phyloP scores from a whole-genome alignment of 2,797 vertebrate species.

The Merluccius polli region DNA sequence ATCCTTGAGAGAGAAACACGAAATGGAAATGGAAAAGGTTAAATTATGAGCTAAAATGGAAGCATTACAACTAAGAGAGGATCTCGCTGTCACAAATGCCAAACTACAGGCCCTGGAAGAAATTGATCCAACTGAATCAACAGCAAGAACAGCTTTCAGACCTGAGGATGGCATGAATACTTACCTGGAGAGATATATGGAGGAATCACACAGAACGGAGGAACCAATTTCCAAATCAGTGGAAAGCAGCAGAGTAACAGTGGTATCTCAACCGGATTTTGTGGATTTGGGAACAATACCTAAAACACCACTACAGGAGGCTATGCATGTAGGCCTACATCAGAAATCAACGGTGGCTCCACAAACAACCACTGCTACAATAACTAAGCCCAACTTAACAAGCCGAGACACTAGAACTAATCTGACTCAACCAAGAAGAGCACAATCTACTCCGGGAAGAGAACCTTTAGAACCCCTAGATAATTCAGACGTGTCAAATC shows the following conservation, averaged over 20 bases:
- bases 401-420: too few species aligned
- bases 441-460: too few species aligned
- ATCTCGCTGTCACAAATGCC: background rate
- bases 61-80: background rate
- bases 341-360: background rate
- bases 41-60: background rate
- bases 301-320: slow-evolving; percentile 1
- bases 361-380: slow-evolving; percentile 3
- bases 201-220: background rate
- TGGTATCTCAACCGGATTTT: background rate
- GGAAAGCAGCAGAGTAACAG: too few species aligned
- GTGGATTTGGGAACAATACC: background rate
- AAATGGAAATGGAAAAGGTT: slow-evolving; percentile 4
- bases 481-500: background rate
- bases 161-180: too few species aligned
- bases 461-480: too few species aligned
- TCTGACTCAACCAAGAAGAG: too few species aligned
- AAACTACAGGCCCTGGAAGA: background rate
- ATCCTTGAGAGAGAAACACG: background rate
- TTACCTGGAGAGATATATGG: too few species aligned
- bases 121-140: background rate
- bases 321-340: background rate
- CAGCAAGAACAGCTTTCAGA: background rate
- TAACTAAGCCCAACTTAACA: too few species aligned
- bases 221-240: background rate